These are phyloP conservation scores for Psilopsiagon aymara DNA, from an alignment of 2,113 vertebrate genomes.

Conservation along the genomic window DNA sequence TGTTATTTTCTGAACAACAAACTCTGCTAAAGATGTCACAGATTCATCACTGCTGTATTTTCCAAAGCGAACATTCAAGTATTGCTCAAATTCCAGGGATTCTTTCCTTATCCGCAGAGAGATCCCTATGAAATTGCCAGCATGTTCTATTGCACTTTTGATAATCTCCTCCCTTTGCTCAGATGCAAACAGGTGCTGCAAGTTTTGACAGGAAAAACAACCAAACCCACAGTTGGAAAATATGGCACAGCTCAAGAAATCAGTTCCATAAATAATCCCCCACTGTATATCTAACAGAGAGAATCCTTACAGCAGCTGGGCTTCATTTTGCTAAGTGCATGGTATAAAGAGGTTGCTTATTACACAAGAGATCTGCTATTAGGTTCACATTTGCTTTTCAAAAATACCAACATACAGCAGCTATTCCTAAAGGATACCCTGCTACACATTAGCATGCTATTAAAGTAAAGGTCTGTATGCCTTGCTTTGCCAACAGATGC, in stretches of 20 bases:
- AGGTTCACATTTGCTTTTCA: not conserved
- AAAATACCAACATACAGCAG: not conserved
- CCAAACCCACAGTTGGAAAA: not conserved
- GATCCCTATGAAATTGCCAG: conserved; percentile 95
- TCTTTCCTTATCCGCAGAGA: conserved; percentile 91
- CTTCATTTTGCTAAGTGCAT: not conserved
- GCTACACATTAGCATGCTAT: not conserved
- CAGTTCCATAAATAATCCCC: not conserved
- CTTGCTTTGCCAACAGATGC: not conserved
- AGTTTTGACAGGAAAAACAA: conserved; percentile 15
- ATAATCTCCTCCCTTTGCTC: conserved; percentile 97
- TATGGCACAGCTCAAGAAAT: not conserved
- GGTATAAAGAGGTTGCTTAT: not conserved
- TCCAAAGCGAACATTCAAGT: conserved; percentile 88
- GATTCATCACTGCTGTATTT: conserved; percentile 96
- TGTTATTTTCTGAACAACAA: conserved; percentile 95
- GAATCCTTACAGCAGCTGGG: not conserved
- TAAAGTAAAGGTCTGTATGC: not conserved
- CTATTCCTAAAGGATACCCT: not conserved
- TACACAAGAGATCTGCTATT: not conserved
- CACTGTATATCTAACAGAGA: not conserved
- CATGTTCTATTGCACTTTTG: conserved; percentile 95
- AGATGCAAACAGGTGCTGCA: conserved; percentile 95
- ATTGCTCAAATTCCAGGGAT: conserved; percentile 88
- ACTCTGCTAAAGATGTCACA: conserved; percentile 96